phyloP scores from a whole-genome alignment of 2,113 vertebrate species.

The Chauna torquata region DNA sequence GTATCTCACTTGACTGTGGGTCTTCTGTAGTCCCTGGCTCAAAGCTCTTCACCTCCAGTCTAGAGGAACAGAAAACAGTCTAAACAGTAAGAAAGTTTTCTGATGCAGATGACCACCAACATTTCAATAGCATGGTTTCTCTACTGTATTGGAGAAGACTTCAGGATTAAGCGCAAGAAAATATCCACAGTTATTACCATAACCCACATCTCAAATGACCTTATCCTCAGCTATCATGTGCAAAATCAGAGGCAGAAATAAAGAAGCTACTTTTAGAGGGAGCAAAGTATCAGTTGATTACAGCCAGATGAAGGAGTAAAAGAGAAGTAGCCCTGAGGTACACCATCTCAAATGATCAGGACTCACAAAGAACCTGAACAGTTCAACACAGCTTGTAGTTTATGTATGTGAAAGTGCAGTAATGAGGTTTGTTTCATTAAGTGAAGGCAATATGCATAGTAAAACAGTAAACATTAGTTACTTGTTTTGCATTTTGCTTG shows the following conservation, averaged over 20 bases:
- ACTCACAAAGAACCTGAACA: neutral
- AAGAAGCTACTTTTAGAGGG: neutral
- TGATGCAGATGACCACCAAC: neutral
- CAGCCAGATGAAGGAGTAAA: neutral
- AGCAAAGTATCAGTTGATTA: neutral
- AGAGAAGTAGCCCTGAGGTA: neutral
- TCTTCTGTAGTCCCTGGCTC: accelerated
- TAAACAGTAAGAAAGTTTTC: neutral
- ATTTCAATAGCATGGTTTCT: neutral
- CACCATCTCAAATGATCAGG: neutral
- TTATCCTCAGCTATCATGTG: neutral
- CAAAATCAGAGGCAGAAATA: neutral
- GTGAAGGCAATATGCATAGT: neutral
- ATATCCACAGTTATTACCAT: neutral
- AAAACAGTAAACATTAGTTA: neutral
- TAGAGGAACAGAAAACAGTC: neutral
- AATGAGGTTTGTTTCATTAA: neutral
- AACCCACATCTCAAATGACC: neutral
- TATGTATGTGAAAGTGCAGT: accelerated
- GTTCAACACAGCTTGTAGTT: neutral
- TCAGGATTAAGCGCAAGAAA: neutral
- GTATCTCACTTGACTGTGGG: neutral
- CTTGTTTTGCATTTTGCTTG: neutral
- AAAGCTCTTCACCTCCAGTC: neutral
- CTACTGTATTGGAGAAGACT: neutral